Evolutionary conservation across 2,113 vertebrate species (phyloP), one percentile per base, ranked within the genome.

Genomic region (Sander lucioperca): DNA sequence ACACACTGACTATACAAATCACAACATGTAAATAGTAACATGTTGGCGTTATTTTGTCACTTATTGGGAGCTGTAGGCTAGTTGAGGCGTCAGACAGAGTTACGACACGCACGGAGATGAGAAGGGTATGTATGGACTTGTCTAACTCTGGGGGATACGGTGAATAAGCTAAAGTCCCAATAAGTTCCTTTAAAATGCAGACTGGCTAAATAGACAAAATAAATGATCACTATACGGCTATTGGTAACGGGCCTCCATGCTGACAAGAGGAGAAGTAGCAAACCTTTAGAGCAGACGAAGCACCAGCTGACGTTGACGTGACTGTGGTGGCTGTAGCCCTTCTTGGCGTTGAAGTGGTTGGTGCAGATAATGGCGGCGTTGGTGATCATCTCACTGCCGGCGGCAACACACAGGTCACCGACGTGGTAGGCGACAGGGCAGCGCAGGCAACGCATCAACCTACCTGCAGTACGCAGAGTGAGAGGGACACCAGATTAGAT

Each of bases 291-390:
- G 92, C 98, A 99, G 86, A 99, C 96, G 19, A 99, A 99, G 89
- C 98, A 99, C 98, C 98, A 99, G 97, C 97, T 99, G 87, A 99
- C 98, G 16, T 99, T 99, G 92, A 99, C 97, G 0, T 99, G 98
- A 0, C 95, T 95, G 23, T 99, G 98, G 84, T 99, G 98, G 74
- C 96, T 97, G 82, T 97, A 97, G 27, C 96, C 97, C 90, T 98
- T 99, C 58, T 91, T 97, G 82, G 97, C 96, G 3, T 94, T 94
- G 95, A 99, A 99, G 91, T 99, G 98, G 82, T 95, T 96, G 13
- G 97, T 96, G 92, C 98, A 99, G 63, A 99, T 86, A 61, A 99
- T 97, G 91, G 95, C 96, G 72, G 96, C 95, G 92, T 96, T 95
- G 10, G 96, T 94, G 72, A 99, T 91, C 90, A 97, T 95, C 3